These are phyloP conservation scores for Agelastica alni DNA, from an alignment of 2,888 invertebrate species.

Conservation along the genomic window DNA sequence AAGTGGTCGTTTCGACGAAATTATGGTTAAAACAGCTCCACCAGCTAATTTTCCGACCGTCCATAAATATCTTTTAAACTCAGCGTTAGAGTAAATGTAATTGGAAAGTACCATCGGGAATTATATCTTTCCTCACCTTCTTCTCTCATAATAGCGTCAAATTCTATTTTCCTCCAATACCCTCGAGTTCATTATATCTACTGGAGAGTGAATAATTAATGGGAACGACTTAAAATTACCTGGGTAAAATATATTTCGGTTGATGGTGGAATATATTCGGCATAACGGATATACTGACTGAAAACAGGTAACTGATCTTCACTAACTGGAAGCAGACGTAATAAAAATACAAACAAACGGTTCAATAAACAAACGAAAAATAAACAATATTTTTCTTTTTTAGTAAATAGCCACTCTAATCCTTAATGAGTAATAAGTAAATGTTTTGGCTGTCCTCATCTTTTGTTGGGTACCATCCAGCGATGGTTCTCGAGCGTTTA, in stretches of 20 bases:
- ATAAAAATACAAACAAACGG: no score
- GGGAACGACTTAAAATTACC: slow-evolving; percentile 10
- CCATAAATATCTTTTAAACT: slow-evolving; percentile 12
- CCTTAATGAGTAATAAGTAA: no score
- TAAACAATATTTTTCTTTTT: no score
- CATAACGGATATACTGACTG: no score
- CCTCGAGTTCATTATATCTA: slow-evolving; percentile 17
- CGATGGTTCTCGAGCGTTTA: no score
- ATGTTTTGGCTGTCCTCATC: no score
- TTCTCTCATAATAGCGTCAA: slow-evolving; percentile 10
- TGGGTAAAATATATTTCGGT: slow-evolving; percentile 4
- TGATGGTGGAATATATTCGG: no score
- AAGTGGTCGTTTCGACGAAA: neutral
- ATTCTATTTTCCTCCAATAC: slow-evolving; percentile 15
- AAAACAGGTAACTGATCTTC: no score
- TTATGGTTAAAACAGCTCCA: neutral
- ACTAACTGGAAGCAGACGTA: no score
- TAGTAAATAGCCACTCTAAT: no score
- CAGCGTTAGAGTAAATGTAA: slow-evolving; percentile 8
- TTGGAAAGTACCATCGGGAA: slow-evolving; percentile 16
- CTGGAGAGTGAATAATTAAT: slow-evolving; percentile 24
- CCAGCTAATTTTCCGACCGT: neutral
- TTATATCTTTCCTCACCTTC: slow-evolving; percentile 17
- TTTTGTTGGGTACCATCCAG: no score
- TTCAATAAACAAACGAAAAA: no score